Conservation (phyloP, 2,888 invertebrate species). For the Tetranychus truncatus region DNA sequence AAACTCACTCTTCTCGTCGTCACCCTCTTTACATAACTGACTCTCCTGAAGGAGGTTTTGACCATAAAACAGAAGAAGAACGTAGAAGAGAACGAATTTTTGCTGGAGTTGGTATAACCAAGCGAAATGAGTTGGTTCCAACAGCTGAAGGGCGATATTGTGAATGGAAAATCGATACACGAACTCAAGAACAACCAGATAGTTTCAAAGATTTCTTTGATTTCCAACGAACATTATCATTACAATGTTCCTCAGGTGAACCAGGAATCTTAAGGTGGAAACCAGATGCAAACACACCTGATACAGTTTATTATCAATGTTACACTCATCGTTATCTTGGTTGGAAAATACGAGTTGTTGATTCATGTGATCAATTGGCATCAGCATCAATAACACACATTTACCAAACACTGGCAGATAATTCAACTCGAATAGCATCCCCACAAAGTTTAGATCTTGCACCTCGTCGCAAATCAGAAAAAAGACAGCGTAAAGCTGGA, state of each 20-base stretch:
- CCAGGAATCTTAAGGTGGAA: constrained; percentile 55
- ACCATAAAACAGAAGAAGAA: constrained; percentile 61
- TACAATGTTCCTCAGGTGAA: constrained; percentile 63
- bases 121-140: constrained; percentile 49
- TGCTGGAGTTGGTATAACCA: constrained; percentile 54
- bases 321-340: constrained; percentile 78
- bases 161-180: constrained; percentile 44
- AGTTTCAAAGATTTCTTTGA: constrained; percentile 71
- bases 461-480: background rate
- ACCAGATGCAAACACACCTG: constrained; percentile 64
- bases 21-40: constrained; percentile 80
- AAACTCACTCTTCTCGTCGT: constrained; percentile 57
- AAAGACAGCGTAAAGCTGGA: background rate
- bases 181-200: constrained; percentile 41
- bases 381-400: constrained; percentile 4
- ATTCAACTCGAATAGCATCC: background rate
- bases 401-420: background rate
- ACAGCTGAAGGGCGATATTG: constrained; percentile 64
- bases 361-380: constrained; percentile 33
- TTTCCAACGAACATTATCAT: constrained; percentile 61
- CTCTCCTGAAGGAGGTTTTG: constrained; percentile 73
- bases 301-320: constrained; percentile 76
- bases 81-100: constrained; percentile 53
- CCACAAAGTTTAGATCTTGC: background rate
- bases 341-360: constrained; percentile 75